phyloP scores from a whole-genome alignment of 2,797 vertebrate genomes.

The Lateolabrax maculatus region DNA sequence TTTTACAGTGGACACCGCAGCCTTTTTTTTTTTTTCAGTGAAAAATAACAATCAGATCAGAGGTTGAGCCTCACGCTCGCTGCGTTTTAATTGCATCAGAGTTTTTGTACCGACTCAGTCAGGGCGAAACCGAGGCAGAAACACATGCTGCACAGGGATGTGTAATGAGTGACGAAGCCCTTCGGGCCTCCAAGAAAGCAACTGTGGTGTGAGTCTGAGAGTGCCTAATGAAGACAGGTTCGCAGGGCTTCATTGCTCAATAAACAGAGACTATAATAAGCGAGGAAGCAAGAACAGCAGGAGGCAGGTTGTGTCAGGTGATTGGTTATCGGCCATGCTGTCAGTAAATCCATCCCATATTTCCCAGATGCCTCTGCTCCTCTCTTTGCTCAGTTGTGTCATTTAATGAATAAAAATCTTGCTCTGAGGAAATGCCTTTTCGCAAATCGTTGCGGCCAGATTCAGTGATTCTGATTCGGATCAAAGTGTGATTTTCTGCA shows the following conservation, averaged over 20 bases:
- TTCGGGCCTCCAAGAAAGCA: conserved; percentile 31
- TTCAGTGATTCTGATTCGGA: conserved; percentile 31
- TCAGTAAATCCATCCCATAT: conserved; percentile 55
- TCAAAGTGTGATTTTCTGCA: conserved; percentile 78
- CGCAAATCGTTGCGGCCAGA: conserved; percentile 10
- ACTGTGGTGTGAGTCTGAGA: conserved; percentile 9
- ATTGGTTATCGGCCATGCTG: conserved; percentile 32
- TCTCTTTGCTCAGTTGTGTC: conserved; percentile 29
- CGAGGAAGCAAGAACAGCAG: conserved; percentile 32
- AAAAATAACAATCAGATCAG: conserved; percentile 58
- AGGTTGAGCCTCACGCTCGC: conserved; percentile 42
- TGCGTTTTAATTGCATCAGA: conserved; percentile 67
- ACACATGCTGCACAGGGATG: conserved; percentile 14
- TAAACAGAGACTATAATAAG: conserved; percentile 58
- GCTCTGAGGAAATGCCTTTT: conserved; percentile 36
- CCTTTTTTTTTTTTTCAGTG: conserved; percentile 31
- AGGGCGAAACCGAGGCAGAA: background rate
- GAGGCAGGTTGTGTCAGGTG: conserved; percentile 40
- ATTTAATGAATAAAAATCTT: conserved; percentile 43
- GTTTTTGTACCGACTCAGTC: conserved; percentile 22
- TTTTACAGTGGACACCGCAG: conserved; percentile 22
- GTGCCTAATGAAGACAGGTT: conserved; percentile 62
- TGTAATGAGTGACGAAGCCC: conserved; percentile 56
- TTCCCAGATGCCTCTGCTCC: conserved; percentile 43
- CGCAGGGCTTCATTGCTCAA: conserved; percentile 53